Evolutionary conservation across 2,888 invertebrate species (phyloP), one percentile per base, ranked within the genome.

Genomic region (Cheiracanthium punctorium): DNA sequence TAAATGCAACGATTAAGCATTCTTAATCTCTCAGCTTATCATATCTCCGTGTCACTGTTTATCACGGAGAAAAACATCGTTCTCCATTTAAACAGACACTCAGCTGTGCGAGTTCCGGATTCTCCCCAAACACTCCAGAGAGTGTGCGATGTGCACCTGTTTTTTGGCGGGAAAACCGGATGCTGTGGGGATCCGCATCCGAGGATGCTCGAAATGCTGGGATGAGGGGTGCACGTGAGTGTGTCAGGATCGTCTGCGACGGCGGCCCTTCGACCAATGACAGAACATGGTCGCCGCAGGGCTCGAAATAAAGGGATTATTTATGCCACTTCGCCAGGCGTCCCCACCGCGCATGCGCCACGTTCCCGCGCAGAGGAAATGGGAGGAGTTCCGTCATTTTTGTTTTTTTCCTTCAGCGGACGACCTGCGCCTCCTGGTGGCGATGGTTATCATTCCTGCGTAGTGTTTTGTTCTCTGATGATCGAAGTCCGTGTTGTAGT

Each of bases 281-380:
- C 84, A 79, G 79, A 74, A 48, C 84, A 69, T 84, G 79, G 69
- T 79, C 79, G 84, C 84, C 79, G 84, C 84, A 84, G 84, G 84
- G 84, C 84, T 79, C 41, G 79, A 79, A 84, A 84, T 84, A 84
- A 84, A 84, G 84, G 64, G 84, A 84, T 84, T 84, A 84, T 84
- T 84, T 77, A 84, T 84, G 84, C 84, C 84, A 79, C 84, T 79
- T 79, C 84, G 84, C 79, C 58, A 77, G 84, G 69, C 30, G 58
- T 17, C 24, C 1, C 20, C 14, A 52, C 12, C 74, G 84, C 52
- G 84, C 84, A 84, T 73, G 84, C 84, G 84, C 28, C 41, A 29
- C 32, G 37, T 70, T 75, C 70, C 33, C 58, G 48, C 58, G 52
- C 69, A 79, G 37, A 84, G 84, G 79, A 84, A 84, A 73, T 84